phyloP scores from a whole-genome alignment of 2,888 invertebrate species.

The Phengaris arion region DNA sequence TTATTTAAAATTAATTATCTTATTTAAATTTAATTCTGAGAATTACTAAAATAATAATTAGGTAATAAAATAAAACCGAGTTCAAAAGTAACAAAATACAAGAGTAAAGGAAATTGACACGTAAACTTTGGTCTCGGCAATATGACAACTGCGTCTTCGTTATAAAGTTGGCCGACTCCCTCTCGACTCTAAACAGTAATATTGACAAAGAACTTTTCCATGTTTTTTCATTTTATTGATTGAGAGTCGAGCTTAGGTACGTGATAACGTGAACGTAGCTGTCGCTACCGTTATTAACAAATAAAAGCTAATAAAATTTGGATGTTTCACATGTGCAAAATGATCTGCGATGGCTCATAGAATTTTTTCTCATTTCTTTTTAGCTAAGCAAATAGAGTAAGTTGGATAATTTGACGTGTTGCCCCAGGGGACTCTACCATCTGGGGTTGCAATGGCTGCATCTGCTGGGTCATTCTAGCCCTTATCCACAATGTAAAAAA shows the following conservation, averaged over 20 bases:
- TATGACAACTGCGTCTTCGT: slow-evolving; percentile 12
- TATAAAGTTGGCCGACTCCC: slow-evolving; percentile 37
- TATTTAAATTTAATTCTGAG: too few species aligned
- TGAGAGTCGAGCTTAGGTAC: not conserved
- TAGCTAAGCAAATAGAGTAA: slow-evolving; percentile 66
- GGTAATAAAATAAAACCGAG: not conserved
- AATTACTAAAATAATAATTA: too few species aligned
- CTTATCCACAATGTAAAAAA: not conserved
- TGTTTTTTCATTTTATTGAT: not conserved
- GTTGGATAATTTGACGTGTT: slow-evolving; percentile 64
- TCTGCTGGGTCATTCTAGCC: slow-evolving; percentile 16
- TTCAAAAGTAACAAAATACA: not conserved
- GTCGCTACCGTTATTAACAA: not conserved
- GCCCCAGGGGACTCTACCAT: slow-evolving; percentile 57
- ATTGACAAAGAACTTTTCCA: not conserved
- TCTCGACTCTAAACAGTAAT: not conserved
- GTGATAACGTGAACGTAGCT: not conserved
- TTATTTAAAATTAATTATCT: too few species aligned
- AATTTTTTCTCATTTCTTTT: slow-evolving; percentile 45
- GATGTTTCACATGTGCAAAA: not conserved
- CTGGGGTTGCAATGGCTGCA: slow-evolving; percentile 48
- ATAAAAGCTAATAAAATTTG: not conserved
- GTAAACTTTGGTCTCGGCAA: slow-evolving; percentile 12
- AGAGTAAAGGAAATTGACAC: slow-evolving; percentile 3
- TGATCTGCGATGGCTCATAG: not conserved